Evolutionary conservation across 2,888 invertebrate species (phyloP).

Genomic region (Thera obeliscata): DNA sequence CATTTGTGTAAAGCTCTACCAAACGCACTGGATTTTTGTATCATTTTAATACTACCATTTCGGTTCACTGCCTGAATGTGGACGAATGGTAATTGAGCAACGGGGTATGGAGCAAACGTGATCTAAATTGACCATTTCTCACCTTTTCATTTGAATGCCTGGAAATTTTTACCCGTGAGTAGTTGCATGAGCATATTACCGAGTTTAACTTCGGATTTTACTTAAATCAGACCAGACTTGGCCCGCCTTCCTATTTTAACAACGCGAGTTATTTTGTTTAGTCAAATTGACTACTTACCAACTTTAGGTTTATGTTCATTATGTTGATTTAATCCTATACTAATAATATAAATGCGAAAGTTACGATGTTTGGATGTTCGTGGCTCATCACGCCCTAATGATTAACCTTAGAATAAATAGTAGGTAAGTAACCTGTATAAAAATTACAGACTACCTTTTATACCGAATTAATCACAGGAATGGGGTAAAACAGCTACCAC

Average conservation of each 20-base stretch:
- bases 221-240: too few relatives aligned
- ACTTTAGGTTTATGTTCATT: too few relatives aligned
- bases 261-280: neutral
- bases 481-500: too few relatives aligned
- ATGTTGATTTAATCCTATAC: too few relatives aligned
- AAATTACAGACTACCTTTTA: too few relatives aligned
- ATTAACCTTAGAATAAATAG: too few relatives aligned
- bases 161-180: conserved; percentile 9
- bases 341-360: too few relatives aligned
- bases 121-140: conserved; percentile 26
- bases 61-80: conserved; percentile 49
- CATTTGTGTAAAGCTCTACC: conserved; percentile 28
- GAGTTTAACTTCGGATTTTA: conserved; percentile 1
- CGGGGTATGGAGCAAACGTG: conserved; percentile 40
- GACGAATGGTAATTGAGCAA: conserved; percentile 51
- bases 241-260: neutral
- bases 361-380: too few relatives aligned
- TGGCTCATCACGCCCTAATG: too few relatives aligned
- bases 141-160: conserved; percentile 19
- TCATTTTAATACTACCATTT: conserved; percentile 51
- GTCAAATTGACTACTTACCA: neutral
- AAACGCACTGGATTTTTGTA: conserved; percentile 47
- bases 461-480: too few relatives aligned
- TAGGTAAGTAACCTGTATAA: too few relatives aligned
- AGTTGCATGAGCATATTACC: conserved; percentile 1